A percentile compares a stretch with the other conserved stretches of the same genome.
phyloP scores from a whole-genome alignment of 2,797 vertebrate species.

The Ambastaia sidthimunki region DNA sequence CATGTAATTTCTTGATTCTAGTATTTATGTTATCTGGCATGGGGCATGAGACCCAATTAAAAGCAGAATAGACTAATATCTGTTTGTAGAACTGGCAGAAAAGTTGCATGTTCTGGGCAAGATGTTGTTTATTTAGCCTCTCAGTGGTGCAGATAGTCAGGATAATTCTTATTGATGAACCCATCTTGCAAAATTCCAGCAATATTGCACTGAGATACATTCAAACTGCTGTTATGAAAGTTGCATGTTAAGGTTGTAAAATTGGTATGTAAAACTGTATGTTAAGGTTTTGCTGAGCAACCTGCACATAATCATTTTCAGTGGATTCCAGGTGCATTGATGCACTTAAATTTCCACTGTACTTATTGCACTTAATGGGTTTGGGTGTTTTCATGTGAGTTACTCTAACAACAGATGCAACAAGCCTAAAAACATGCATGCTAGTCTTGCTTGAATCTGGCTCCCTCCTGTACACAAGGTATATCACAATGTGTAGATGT shows the following conservation, averaged over 20 bases:
- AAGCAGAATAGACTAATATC: neutral
- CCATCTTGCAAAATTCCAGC: slow-evolving; percentile 55
- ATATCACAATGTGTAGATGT: slow-evolving; percentile 44
- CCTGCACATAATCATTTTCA: slow-evolving; percentile 70
- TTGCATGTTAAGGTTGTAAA: too few species aligned
- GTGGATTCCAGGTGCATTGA: slow-evolving; percentile 76
- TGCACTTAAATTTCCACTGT: slow-evolving; percentile 74
- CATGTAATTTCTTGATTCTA: neutral
- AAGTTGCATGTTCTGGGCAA: neutral
- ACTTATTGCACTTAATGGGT: slow-evolving; percentile 77
- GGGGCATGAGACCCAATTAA: neutral
- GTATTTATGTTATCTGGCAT: neutral
- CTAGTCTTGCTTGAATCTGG: slow-evolving; percentile 72
- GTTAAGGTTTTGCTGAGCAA: slow-evolving; percentile 64
- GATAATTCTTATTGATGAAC: slow-evolving; percentile 60
- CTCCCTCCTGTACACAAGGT: slow-evolving; percentile 67
- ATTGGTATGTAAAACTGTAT: slow-evolving; percentile 59
- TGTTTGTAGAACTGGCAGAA: neutral
- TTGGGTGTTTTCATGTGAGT: slow-evolving; percentile 78
- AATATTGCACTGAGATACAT: slow-evolving; percentile 49
- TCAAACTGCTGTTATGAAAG: slow-evolving; percentile 52
- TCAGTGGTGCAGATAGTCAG: slow-evolving; percentile 25
- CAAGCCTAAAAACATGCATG: slow-evolving; percentile 77
- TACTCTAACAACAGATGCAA: slow-evolving; percentile 74
- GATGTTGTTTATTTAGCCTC: neutral